Base-by-base conservation (phyloP, 2,888 invertebrate species). In the Heliconius charithonia region DNA sequence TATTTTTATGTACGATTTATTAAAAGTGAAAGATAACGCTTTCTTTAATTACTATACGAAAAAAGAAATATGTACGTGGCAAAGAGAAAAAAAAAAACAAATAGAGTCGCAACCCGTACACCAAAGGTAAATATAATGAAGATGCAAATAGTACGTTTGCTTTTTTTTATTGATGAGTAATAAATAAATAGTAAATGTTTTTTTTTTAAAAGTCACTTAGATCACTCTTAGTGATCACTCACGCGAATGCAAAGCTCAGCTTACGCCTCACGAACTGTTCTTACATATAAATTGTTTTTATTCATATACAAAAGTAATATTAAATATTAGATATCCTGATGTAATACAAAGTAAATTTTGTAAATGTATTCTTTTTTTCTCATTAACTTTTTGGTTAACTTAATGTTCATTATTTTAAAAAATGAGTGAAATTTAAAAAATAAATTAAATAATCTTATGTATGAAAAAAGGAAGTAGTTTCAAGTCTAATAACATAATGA, bases 191-290 rank as follows among this genome's bases (percentile, higher is more conserved):
- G n/a, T n/a, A n/a, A n/a, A n/a, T n/a, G n/a, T n/a, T n/a, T n/a
- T n/a, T n/a, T n/a, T n/a, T n/a, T n/a, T n/a, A n/a, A n/a, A n/a
- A n/a, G n/a, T n/a, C n/a, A n/a, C n/a, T n/a, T n/a, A n/a, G n/a
- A n/a, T n/a, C n/a, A n/a, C n/a, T 51, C 45, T 51, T 51, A 3
- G 51, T 59, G 59, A n/a, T 9, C 10, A n/a, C n/a, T n/a, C n/a
- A 12, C n/a, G 3, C n/a, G n/a, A 9, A 0, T n/a, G 59, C 59
- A 12, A 59, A 59, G n/a, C 59, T 59, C n/a, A 59, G 59, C 22
- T 59, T 59, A n/a, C 10, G 59, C 59, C 59, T 59, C 10, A n/a
- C 12, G 9, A 59, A 59, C 81, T 81, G 80, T 82, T 82, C 63
- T 71, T 79, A 76, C 67, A 75, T 65, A 69, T 70, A 77, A 59